These are phyloP conservation scores for Enteromius trimaculatus DNA, from an alignment of 2,797 vertebrate genomes.

Conservation along the genomic window DNA sequence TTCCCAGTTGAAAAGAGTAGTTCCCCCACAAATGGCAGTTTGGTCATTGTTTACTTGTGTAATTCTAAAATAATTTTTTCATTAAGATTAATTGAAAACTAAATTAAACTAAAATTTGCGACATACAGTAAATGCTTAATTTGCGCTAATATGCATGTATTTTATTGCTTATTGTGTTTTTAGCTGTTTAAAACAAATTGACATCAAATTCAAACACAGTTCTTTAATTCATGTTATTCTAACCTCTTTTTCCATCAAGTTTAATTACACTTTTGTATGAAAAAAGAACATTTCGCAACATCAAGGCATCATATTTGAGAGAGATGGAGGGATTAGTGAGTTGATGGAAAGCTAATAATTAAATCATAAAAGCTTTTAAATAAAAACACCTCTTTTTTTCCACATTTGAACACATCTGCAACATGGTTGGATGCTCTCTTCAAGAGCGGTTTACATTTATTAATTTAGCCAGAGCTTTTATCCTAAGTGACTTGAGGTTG, in stretches of 20 bases:
- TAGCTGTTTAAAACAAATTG: background rate
- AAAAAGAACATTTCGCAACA: background rate
- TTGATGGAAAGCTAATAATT: background rate
- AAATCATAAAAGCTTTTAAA: background rate
- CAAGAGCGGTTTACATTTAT: background rate
- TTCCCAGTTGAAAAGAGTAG: background rate
- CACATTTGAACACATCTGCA: background rate
- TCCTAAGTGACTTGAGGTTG: background rate
- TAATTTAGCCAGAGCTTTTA: constrained; percentile 13
- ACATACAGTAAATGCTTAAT: background rate
- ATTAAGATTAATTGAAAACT: too few species aligned
- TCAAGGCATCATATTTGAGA: too few species aligned
- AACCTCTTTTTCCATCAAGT: background rate
- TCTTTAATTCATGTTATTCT: background rate
- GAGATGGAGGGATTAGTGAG: background rate
- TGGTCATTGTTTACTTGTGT: background rate
- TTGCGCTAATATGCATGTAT: background rate
- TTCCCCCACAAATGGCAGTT: background rate
- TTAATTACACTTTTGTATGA: background rate
- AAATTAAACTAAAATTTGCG: too few species aligned
- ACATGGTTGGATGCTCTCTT: background rate
- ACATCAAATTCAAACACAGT: background rate
- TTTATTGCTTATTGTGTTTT: background rate
- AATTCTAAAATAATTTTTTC: background rate
- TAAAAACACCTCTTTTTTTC: background rate